Evolutionary conservation across 2,888 invertebrate species (phyloP).

Genomic region (Neocrepidodera transversa): DNA sequence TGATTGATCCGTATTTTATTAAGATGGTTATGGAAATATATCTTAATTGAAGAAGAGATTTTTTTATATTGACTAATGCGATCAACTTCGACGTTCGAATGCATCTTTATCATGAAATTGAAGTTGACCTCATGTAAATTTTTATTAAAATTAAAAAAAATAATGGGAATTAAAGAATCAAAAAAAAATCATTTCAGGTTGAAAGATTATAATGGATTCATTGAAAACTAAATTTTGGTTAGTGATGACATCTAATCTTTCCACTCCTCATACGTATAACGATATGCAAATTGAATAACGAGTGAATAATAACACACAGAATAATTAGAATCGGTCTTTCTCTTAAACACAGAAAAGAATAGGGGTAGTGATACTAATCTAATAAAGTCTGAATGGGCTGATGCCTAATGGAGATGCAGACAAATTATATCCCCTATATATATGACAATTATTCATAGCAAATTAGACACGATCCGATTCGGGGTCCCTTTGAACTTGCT

Average conservation of each 20-base stretch:
- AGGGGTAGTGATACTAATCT: conserved; percentile 48
- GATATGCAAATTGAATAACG: conserved; percentile 12
- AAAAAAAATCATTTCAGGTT: no score
- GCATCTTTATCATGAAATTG: neutral
- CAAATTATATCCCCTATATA: conserved; percentile 49
- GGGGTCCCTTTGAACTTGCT: conserved; percentile 6
- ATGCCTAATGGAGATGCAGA: conserved; percentile 44
- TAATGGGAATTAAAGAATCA: no score
- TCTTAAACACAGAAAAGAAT: conserved; percentile 23
- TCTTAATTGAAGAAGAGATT: conserved; percentile 30
- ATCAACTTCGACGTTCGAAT: conserved; percentile 4
- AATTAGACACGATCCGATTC: conserved; percentile 32
- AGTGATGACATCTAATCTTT: neutral
- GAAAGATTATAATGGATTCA: no score
- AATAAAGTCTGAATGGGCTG: conserved; percentile 45
- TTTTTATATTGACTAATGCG: conserved; percentile 21
- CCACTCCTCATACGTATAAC: no score
- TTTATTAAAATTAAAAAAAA: no score
- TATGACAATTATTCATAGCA: conserved; percentile 42
- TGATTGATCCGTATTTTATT: conserved; percentile 43
- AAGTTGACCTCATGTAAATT: no score
- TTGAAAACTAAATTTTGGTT: neutral
- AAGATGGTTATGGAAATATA: conserved; percentile 29
- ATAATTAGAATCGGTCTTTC: conserved; percentile 16
- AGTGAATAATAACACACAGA: conserved; percentile 12